Evolutionary conservation across 2,113 vertebrate species (phyloP).

Genomic region (Hemiprocne comata): DNA sequence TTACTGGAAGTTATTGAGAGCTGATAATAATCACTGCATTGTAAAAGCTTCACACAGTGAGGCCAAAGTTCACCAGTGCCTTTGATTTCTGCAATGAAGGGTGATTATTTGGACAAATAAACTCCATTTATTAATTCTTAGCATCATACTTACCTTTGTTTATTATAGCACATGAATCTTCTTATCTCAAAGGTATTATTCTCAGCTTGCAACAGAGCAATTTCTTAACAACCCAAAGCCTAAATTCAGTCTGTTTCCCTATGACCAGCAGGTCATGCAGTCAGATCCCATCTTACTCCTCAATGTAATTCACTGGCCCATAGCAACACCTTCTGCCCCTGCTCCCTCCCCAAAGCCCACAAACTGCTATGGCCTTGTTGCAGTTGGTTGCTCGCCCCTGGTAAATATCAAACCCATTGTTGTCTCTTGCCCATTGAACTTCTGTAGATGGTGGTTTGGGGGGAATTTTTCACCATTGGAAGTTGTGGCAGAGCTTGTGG

Average conservation of each 20-base stretch:
- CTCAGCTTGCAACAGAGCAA: background rate
- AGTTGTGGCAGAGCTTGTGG: no score
- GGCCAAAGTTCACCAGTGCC: background rate
- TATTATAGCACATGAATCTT: background rate
- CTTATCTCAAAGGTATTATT: background rate
- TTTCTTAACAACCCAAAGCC: background rate
- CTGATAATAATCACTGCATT: background rate
- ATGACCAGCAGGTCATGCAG: accelerated
- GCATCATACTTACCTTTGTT: background rate
- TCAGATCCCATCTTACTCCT: background rate
- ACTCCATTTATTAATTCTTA: background rate
- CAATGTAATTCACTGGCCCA: accelerated
- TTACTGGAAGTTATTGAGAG: conserved; percentile 6
- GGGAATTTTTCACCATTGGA: background rate
- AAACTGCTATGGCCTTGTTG: background rate
- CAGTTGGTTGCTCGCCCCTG: accelerated
- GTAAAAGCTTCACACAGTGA: background rate
- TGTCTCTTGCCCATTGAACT: background rate
- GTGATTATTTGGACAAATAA: background rate
- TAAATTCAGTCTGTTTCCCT: background rate
- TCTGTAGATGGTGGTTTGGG: background rate
- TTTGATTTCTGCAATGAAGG: background rate
- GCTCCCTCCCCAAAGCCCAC: accelerated
- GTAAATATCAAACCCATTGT: background rate
- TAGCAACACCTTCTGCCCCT: background rate